phyloP scores from a whole-genome alignment of 2,113 vertebrate genomes.

The Orientallactaga bullata region DNA sequence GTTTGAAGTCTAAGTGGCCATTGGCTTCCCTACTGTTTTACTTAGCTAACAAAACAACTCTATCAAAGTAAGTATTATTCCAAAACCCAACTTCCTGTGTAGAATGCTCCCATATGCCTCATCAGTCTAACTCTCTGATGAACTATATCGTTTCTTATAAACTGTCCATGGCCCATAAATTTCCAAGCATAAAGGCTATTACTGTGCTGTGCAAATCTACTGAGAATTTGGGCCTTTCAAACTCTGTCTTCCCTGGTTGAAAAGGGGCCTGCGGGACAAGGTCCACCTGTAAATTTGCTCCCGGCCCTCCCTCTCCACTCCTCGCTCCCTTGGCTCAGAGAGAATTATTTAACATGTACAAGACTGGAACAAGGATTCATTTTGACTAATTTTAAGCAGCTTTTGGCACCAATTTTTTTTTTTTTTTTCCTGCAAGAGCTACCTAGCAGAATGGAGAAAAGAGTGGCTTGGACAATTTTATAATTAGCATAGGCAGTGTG shows the following conservation, averaged over 20 bases:
- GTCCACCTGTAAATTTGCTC: conserved; percentile 76
- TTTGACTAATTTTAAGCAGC: conserved; percentile 46
- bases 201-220: conserved; percentile 90
- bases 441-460: conserved; percentile 26
- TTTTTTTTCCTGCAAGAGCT: conserved; percentile 12
- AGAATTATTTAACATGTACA: conserved; percentile 42
- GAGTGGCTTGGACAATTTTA: not conserved
- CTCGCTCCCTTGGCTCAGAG: conserved; percentile 61
- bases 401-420: conserved; percentile 36
- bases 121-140: conserved; percentile 93
- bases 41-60: conserved; percentile 95
- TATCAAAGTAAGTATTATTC: conserved; percentile 96
- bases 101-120: conserved; percentile 93
- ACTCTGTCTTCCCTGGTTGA: conserved; percentile 84
- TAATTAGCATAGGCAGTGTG: conserved; percentile 35
- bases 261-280: conserved; percentile 84
- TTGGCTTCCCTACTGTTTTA: conserved; percentile 95
- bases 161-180: conserved; percentile 98
- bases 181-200: conserved; percentile 93
- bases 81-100: conserved; percentile 94
- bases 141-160: conserved; percentile 97
- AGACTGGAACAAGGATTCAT: conserved; percentile 66
- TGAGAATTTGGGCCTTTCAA: conserved; percentile 88
- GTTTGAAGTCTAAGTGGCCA: conserved; percentile 93
- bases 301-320: not conserved